Base-by-base conservation (phyloP, 2,888 invertebrate genomes). In the Lepidocyrtoides sp. region DNA sequence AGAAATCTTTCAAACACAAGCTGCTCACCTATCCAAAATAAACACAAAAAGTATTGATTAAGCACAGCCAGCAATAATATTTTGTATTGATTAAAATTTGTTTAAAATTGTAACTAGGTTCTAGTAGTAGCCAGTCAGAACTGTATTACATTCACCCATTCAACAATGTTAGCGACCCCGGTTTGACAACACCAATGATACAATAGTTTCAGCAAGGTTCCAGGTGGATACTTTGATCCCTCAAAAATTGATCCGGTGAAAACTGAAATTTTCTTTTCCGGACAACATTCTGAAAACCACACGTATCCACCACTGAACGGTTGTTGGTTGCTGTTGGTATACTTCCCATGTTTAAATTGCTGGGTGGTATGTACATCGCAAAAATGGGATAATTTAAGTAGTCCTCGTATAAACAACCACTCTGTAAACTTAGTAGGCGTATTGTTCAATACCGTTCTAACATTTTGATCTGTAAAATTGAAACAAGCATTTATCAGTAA, bases 151-250 rank as follows among this genome's bases (percentile, higher is more conserved):
- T 97, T 96, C 0, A 98, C 98, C 98, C 98, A 98, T 92, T 98
- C 97, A 0, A 98, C 97, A 0, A 98, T 98, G 94, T 98, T 98
- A 94, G 97, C 97, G 0, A 98, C 97, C 93, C 97, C 98, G 0
- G 98, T 98, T 95, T 98, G 98, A 94, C 98, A 98, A 0, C 98
- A 96, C 98, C 98, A 98, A 95, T 98, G 98, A 95, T 98, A 98
- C 82, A 98, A 96, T 0, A 98, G 96, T 94, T 98, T 98, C 0
- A 98, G 95, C 8, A 98, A 96, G 0, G 97, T 97, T 48, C 97
- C 97, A 0, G 98, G 98, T 0, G 98, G 97, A 95, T 98, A 97
- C 0, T 97, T 97, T 0, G 98, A 97, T 0, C 97, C 97, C 95
- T 98, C 98, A 94, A 98, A 98, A 83, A 98, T 96, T 0, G 98